Percentiles rank a stretch among this genome's conserved stretches.
phyloP scores from a whole-genome alignment of 2,113 vertebrate species.

The Microcebus lehilahytsara region DNA sequence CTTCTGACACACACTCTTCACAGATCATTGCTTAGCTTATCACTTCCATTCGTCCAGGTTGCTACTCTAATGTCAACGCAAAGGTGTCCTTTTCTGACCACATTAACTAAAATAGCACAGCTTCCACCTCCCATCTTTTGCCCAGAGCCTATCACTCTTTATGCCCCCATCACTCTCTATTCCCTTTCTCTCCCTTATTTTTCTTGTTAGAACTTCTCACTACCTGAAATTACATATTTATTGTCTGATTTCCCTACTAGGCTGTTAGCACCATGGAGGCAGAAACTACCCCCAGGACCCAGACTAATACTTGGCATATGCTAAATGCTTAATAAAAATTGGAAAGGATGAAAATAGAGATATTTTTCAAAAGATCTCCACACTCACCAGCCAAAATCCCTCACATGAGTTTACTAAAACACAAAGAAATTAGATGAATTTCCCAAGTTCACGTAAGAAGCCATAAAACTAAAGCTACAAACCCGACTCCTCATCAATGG shows the following conservation, averaged over 20 bases:
- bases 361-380: background rate
- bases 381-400: background rate
- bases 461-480: slow-evolving; percentile 16
- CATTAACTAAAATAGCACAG: background rate
- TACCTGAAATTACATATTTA: slow-evolving; percentile 6
- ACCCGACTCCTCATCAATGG: background rate
- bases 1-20: background rate
- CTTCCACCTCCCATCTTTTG: background rate
- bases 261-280: background rate
- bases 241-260: background rate
- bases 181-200: background rate
- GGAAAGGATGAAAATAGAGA: background rate
- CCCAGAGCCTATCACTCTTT: background rate
- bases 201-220: slow-evolving; percentile 21
- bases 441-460: slow-evolving; percentile 1
- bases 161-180: background rate
- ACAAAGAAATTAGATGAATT: slow-evolving; percentile 21
- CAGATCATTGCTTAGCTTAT: background rate
- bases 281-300: background rate
- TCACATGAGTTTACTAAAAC: background rate
- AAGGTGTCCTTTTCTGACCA: background rate
- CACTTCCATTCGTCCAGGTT: background rate
- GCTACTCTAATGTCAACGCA: background rate
- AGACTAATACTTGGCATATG: background rate
- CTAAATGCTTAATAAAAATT: slow-evolving; percentile 18